Evolutionary conservation across 2,888 invertebrate genomes (phyloP), one percentile per base, ranked within the genome.

Genomic region (Bimastos eiseni): DNA sequence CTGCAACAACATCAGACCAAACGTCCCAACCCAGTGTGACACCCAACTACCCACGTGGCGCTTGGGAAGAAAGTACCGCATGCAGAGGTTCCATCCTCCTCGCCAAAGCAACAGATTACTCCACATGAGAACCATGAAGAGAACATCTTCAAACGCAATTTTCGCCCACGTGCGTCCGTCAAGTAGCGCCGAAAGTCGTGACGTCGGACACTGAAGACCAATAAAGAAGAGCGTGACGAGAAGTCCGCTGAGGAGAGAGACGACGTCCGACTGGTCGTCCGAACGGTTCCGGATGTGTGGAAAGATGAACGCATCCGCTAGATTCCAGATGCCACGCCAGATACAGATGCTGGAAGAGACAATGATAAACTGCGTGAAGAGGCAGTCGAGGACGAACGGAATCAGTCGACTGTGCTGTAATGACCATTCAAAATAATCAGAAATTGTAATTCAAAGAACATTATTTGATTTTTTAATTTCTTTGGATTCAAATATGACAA

Each of bases 281-380:
- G 33, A 84, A 38, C 19, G 38, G n/a, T 84, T 83, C 41, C 8
- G 33, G 37, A 84, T 36, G 38, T 83, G 84, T 37, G 92, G 91
- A 83, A 92, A 92, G 41, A 93, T 89, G 83, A 91, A 91, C 24
- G 91, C 89, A 89, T 93, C 93, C 19, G 91, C 84, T 17, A 92
- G 41, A 89, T 92, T 92, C 93, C 93, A 93, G 70, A 93, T 89
- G n/a, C 92, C 92, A 24, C 93, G 90, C 93, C 93, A 93, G 21
- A 92, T 90, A 36, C 86, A 89, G 88, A 93, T 91, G 89, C 89
- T 91, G 36, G 89, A 88, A 36, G 92, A 90, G 15, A 93, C 92
- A 30, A 93, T 88, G 83, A 92, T 91, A 83, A 92, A 92, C 91
- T 93, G 93, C 6, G 92, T 91, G 91, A 92, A 92, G 83, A 90